Conservation (phyloP, 2,113 vertebrate species). For the Alectura lathami region DNA sequence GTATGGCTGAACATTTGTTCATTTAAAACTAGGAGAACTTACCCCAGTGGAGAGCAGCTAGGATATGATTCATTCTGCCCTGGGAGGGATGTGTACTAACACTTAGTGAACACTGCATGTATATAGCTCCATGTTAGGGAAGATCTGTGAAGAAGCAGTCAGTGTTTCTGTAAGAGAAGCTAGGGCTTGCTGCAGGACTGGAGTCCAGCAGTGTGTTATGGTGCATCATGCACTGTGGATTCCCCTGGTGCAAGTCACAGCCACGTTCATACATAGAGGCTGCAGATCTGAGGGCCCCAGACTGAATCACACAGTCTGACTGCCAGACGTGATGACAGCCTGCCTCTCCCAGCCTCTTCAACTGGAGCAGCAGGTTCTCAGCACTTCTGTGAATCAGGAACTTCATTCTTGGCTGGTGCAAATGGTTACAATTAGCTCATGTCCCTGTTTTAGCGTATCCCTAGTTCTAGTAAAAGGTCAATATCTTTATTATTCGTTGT, state of each 20-base stretch:
- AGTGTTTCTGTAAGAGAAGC: neutral
- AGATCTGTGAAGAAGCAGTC: neutral
- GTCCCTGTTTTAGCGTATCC: neutral
- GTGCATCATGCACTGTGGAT: neutral
- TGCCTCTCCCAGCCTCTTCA: constrained; percentile 60
- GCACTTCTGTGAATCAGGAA: constrained; percentile 39
- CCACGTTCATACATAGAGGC: neutral
- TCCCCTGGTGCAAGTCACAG: neutral
- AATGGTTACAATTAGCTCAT: neutral
- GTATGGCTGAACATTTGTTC: constrained; percentile 31
- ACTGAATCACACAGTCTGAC: constrained; percentile 30
- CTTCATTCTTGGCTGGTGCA: neutral
- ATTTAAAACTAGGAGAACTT: constrained; percentile 34
- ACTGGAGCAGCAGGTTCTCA: constrained; percentile 67
- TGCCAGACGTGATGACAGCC: constrained; percentile 60
- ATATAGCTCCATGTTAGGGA: neutral
- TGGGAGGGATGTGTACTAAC: neutral
- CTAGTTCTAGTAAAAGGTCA: neutral
- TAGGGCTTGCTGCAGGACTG: neutral
- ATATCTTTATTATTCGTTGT: neutral
- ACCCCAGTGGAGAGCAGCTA: neutral
- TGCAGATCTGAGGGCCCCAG: constrained; percentile 28
- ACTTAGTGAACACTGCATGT: neutral
- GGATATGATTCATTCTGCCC: neutral
- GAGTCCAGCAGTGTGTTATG: neutral